phyloP scores from a whole-genome alignment of 2,888 invertebrate species.

The Micoletzkya japonica region DNA sequence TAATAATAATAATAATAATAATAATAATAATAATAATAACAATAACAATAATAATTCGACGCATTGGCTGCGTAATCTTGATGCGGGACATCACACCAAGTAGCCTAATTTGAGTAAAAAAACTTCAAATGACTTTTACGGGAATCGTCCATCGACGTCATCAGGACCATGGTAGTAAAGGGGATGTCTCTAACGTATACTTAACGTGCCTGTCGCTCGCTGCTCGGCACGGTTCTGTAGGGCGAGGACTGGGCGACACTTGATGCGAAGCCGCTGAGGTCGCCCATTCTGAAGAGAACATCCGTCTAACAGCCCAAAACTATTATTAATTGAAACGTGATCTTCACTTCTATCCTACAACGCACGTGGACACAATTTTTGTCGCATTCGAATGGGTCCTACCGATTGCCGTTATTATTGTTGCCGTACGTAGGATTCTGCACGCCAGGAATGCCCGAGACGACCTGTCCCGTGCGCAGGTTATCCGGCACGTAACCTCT shows the following conservation, averaged over 20 bases:
- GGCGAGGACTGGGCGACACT: neutral
- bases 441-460: slow-evolving; percentile 19
- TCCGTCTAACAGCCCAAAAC: no score
- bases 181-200: neutral
- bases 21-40: no score
- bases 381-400: neutral
- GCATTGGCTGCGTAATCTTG: no score
- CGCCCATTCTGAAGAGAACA: slow-evolving; percentile 23
- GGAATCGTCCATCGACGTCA: no score
- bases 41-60: no score
- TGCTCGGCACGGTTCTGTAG: neutral
- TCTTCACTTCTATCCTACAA: no score
- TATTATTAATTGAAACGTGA: no score
- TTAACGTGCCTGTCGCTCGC: slow-evolving; percentile 4
- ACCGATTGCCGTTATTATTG: neutral
- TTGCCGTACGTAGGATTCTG: slow-evolving; percentile 10
- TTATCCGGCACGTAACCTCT: slow-evolving; percentile 7
- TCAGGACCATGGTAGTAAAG: neutral
- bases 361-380: neutral
- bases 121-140: no score
- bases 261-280: slow-evolving; percentile 12
- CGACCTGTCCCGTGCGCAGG: slow-evolving; percentile 1
- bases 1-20: no score
- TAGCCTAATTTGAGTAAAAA: no score
- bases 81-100: no score